Percentiles rank a stretch among this genome's conserved stretches.
Evolutionary conservation across 2,113 vertebrate genomes (phyloP).

Genomic region (Eretmochelys imbricata): DNA sequence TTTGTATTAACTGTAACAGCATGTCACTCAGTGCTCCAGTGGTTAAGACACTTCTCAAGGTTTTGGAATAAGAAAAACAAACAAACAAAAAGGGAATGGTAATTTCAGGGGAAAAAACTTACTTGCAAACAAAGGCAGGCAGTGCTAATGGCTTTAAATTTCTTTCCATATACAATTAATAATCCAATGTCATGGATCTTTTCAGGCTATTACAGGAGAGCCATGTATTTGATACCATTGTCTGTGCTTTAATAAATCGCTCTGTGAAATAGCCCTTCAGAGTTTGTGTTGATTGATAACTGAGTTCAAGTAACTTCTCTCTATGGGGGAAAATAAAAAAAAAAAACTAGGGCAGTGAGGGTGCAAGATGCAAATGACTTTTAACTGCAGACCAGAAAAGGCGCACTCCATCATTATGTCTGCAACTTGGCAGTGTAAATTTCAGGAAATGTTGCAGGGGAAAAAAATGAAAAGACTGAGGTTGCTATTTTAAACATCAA

Average conservation of each 20-base stretch:
- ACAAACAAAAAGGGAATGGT: not conserved
- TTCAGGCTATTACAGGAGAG: conserved; percentile 54
- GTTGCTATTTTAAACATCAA: not conserved
- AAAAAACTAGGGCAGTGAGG: not conserved
- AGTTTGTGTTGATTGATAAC: conserved; percentile 64
- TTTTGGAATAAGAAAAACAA: not conserved
- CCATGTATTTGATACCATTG: conserved; percentile 39
- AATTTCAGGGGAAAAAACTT: not conserved
- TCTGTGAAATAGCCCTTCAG: conserved; percentile 59
- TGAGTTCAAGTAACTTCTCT: conserved; percentile 54
- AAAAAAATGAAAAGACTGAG: not conserved
- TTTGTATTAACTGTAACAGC: not conserved
- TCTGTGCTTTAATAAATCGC: conserved; percentile 59
- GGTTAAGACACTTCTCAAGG: not conserved
- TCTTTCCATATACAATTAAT: conserved; percentile 53
- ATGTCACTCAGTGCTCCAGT: not conserved
- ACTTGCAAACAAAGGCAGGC: conserved; percentile 32
- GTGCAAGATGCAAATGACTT: conserved; percentile 52
- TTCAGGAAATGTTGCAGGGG: not conserved
- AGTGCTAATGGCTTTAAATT: conserved; percentile 40
- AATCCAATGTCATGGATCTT: conserved; percentile 57
- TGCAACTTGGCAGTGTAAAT: conserved; percentile 47
- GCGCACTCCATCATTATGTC: conserved; percentile 52
- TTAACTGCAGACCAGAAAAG: conserved; percentile 53
- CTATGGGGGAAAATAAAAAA: not conserved